Evolutionary conservation across 1,140 invertebrate species (phyloP), one percentile per base, ranked within the genome.

Genomic region (Apis laboriosa): DNA sequence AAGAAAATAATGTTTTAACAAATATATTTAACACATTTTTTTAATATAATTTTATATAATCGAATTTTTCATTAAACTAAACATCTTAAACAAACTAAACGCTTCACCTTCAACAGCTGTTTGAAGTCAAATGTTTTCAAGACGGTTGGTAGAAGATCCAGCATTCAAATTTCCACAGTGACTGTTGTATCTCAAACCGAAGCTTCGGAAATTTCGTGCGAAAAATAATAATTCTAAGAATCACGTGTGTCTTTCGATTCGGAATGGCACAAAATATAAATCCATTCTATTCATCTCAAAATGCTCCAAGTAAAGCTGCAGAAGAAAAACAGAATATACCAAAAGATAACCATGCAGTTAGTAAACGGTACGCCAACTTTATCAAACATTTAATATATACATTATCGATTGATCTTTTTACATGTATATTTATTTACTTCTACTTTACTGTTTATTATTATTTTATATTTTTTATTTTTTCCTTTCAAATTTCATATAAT

Each of bases 251-350:
- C 63, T 58, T 53, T 80, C 56, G 2, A 66, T 71, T 73, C 72
- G 85, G 91, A 91, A 97, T 97, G 97, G 97, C 97, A 90, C 97
- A 97, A 93, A 97, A 97, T 94, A 96, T 97, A 82, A 97, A 97
- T 94, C 97, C 97, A 80, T 96, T 96, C 91, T 96, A 96, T 88
- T 96, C 96, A 77, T 95, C 95, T 83, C 95, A 96, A 84, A 95
- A 96, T 74, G 95, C 95, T 88, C 95, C 95, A 72, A 94, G 94
- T 58, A 97, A 97, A 95, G 96, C 97, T 74, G 96, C 95, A 89
- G 96, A 97, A 90, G 96, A 97, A 90, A 94, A 93, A 84, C 96
- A 96, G 87, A 95, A 95, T 89, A 94, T 95, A 91, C 95, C 97
- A 82, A 97, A 97, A 93, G 97, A 97, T 92, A 97, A 97, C 95